A percentile compares a stretch with the other conserved stretches of the same genome.
Evolutionary conservation across 2,113 vertebrate species (phyloP).

Genomic region (Camelus bactrianus): DNA sequence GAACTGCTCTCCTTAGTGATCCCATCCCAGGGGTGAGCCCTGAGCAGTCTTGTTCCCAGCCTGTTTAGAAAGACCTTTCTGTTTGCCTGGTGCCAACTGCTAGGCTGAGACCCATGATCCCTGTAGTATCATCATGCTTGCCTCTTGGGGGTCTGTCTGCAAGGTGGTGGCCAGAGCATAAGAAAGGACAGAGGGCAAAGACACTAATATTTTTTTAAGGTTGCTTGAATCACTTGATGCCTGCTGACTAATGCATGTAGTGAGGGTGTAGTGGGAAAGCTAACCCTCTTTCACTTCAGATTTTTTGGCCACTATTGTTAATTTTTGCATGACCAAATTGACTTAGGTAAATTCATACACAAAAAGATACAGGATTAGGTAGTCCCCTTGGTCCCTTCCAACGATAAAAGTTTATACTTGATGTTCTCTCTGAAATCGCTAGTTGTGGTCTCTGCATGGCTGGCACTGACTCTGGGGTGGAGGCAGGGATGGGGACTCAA

Average conservation of each 20-base stretch:
- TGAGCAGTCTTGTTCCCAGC: not conserved
- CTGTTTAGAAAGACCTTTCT: not conserved
- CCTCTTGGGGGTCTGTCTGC: not conserved
- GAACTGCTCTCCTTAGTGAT: not conserved
- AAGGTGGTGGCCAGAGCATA: not conserved
- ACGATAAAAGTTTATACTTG: not conserved
- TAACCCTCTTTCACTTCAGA: not conserved
- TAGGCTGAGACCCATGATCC: no score
- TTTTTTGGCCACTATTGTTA: not conserved
- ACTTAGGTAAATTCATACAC: not conserved
- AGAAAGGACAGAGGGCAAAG: not conserved
- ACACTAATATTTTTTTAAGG: not conserved
- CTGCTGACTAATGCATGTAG: not conserved
- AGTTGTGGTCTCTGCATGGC: not conserved
- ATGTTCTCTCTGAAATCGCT: not conserved
- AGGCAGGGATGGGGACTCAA: no score
- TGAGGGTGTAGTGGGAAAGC: not conserved
- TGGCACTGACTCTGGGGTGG: not conserved
- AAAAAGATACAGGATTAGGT: not conserved
- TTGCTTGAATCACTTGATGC: not conserved
- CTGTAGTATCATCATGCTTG: fast-evolving
- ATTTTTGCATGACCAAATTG: not conserved
- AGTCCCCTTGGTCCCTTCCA: not conserved
- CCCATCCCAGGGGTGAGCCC: no score
- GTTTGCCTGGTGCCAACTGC: not conserved